A percentile compares a stretch with the other conserved stretches of the same genome.
These are phyloP conservation scores for Myodes glareolus DNA, from an alignment of 2,113 vertebrate genomes.

Conservation along the genomic window DNA sequence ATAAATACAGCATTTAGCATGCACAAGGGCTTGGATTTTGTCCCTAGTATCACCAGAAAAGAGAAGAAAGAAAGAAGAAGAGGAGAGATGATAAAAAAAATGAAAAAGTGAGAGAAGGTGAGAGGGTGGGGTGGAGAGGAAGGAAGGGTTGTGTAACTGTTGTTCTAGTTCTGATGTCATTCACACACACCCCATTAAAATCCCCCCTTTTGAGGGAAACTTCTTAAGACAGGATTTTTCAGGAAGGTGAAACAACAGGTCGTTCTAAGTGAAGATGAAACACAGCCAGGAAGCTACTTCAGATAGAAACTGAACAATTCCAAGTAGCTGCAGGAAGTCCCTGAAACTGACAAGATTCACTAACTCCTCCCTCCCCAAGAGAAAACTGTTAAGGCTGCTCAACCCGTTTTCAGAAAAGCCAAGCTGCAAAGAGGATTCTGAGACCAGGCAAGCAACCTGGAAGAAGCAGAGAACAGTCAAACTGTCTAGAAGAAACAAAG, in stretches of 20 bases:
- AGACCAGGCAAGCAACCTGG: neutral
- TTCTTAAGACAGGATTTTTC: neutral
- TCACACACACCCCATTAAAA: neutral
- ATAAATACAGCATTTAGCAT: neutral
- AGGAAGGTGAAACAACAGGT: neutral
- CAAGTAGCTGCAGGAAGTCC: neutral
- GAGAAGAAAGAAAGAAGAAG: no score
- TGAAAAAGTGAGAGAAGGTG: no score
- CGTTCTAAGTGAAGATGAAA: neutral
- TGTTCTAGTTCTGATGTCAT: neutral
- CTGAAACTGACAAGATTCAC: neutral
- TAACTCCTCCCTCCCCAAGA: neutral
- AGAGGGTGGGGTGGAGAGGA: neutral
- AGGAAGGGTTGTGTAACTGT: neutral
- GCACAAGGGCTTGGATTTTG: neutral
- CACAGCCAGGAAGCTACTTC: neutral
- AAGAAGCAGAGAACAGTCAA: neutral
- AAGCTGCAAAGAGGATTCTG: neutral
- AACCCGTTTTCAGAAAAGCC: neutral
- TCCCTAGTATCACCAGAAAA: neutral
- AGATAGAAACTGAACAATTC: neutral
- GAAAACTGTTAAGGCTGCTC: neutral
- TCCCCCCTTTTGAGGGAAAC: neutral
- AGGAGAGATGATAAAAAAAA: no score
- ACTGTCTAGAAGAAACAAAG: neutral